Percentiles rank a stretch among this genome's conserved stretches.
phyloP scores from a whole-genome alignment of 2,113 vertebrate species.

The Sturnira hondurensis region DNA sequence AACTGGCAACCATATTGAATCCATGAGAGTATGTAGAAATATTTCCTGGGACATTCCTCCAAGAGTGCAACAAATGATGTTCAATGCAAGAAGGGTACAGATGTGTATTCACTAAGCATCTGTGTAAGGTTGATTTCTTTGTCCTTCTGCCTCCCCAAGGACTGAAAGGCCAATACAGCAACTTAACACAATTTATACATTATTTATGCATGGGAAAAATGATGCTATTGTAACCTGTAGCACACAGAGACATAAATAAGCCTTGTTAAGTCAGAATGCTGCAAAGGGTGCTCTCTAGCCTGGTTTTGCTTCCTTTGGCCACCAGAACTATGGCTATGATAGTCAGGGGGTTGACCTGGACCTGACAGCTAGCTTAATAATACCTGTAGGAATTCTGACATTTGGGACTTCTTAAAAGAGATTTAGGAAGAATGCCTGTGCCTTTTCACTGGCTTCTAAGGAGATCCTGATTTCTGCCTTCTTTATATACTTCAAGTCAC shows the following conservation, averaged over 20 bases:
- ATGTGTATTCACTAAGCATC: background rate
- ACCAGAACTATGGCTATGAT: background rate
- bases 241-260: background rate
- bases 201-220: background rate
- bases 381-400: slow-evolving; percentile 21
- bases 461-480: background rate
- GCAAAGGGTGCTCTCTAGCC: background rate
- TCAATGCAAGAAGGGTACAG: background rate
- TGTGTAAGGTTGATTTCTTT: background rate
- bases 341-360: background rate
- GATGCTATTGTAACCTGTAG: background rate
- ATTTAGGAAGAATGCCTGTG: background rate
- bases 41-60: background rate
- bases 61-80: background rate
- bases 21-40: background rate
- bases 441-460: background rate
- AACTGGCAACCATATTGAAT: background rate
- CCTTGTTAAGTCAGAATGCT: slow-evolving; percentile 3
- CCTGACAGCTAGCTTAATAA: background rate
- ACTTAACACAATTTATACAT: slow-evolving; percentile 23
- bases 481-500: background rate
- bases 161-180: background rate
- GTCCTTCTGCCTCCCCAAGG: slow-evolving; percentile 4
- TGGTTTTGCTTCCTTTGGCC: background rate
- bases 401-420: background rate